phyloP scores from a whole-genome alignment of 2,888 invertebrate species.

The Hipparchia semele region DNA sequence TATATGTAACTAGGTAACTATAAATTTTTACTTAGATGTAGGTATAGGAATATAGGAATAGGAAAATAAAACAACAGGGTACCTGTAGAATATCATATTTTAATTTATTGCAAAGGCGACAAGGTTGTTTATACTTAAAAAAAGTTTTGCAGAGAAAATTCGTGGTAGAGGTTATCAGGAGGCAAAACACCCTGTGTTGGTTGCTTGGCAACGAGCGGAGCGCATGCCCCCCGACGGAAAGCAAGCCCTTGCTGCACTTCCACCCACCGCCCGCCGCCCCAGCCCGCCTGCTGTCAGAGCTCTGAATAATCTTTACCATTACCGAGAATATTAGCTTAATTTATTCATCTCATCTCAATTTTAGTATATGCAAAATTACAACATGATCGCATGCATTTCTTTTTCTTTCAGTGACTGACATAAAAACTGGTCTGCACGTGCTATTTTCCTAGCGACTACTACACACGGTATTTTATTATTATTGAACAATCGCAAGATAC shows the following conservation, averaged over 20 bases:
- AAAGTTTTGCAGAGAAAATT: background rate
- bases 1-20: too few relatives aligned
- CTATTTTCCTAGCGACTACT: too few relatives aligned
- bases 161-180: slow-evolving; percentile 32
- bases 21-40: too few relatives aligned
- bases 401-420: too few relatives aligned
- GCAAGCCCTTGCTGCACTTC: slow-evolving; percentile 39
- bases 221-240: slow-evolving; percentile 49
- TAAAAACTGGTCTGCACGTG: too few relatives aligned
- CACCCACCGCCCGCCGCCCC: slow-evolving; percentile 36
- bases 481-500: too few relatives aligned
- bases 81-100: too few relatives aligned
- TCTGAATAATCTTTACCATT: slow-evolving; percentile 28
- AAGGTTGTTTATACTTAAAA: too few relatives aligned
- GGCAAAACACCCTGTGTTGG: slow-evolving; percentile 27
- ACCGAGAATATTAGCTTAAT: background rate
- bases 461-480: too few relatives aligned
- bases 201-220: slow-evolving; percentile 41
- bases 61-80: too few relatives aligned
- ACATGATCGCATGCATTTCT: background rate
- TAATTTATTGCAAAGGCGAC: too few relatives aligned
- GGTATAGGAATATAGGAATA: too few relatives aligned
- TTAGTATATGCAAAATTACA: background rate
- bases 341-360: background rate
- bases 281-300: slow-evolving; percentile 16